Base-by-base conservation (phyloP, 35 echinoderm and acorn worm genomes). In the Stichopus chloronotus region DNA sequence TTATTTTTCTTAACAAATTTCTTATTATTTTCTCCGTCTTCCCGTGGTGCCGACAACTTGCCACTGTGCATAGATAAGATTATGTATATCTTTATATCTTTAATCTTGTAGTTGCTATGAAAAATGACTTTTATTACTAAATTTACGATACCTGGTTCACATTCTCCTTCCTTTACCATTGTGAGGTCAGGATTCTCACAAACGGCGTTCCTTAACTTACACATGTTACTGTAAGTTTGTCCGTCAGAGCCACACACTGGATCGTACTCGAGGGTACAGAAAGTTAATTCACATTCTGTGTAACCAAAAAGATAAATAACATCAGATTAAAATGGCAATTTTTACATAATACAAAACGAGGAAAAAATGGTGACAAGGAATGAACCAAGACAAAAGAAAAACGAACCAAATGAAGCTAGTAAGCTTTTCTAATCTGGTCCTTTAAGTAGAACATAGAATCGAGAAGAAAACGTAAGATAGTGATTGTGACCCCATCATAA, bases 191-290 rank as follows among this genome's bases (percentile, higher is more conserved):
- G 68, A 76, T 25, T 71, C 9, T 90, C 61, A 72, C 87, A 90
- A 9, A 71, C 68, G 5, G 87, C 87, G 19, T 76, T 72, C 6
- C 10, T 76, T 11, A 90, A 71, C 5, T 90, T 58, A 72, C 87
- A 90, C 17, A 55, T 14, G 56, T 90, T 90, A 17, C 87, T 76
- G 52, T 90, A 90, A 13, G 87, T 90, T 19, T 90, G 87, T 6
- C 87, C 87, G 87, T 90, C 87, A 52, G 87, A 71, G 9, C 87
- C 87, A 74, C 87, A 90, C 23, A 90, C 65, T n/a, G n/a, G 87
- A 22, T 17, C 20, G 14, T 55, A 90, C 69, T 72, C 68, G 2
- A 53, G 10, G 16, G 87, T 53, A 53, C 87, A 90, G 87, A 90
- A 25, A 72, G 13, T 22, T 22, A n/a, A 76, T 8, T 30, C 87